A percentile compares a stretch with the other conserved stretches of the same genome.
Evolutionary conservation across 2,888 invertebrate genomes (phyloP).

Genomic region (Spodoptera exigua): DNA sequence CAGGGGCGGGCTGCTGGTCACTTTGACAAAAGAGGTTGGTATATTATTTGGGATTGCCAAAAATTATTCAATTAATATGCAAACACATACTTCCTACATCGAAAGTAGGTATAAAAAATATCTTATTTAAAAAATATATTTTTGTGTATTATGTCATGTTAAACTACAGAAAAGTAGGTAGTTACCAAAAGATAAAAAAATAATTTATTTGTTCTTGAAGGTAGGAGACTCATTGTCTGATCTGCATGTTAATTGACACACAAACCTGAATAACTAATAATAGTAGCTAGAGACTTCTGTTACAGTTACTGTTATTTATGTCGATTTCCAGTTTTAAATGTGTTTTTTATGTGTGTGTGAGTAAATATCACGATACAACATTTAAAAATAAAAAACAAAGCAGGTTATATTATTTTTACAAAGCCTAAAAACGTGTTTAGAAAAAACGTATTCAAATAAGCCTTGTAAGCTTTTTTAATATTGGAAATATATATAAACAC

Average conservation of each 20-base stretch:
- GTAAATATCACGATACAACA: not conserved
- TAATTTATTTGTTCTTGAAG: conserved; percentile 21
- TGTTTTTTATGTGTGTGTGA: not conserved
- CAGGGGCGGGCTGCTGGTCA: too few relatives aligned
- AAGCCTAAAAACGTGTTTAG: not conserved
- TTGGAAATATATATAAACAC: not conserved
- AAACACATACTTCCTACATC: not conserved
- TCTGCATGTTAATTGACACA: conserved; percentile 54
- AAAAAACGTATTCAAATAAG: too few relatives aligned
- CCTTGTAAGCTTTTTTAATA: too few relatives aligned
- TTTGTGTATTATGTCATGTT: not conserved
- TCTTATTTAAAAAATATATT: too few relatives aligned
- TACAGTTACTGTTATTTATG: conserved; percentile 57
- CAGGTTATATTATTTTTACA: conserved; percentile 2
- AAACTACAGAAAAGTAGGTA: not conserved
- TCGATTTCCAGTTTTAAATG: conserved; percentile 22
- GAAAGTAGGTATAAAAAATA: too few relatives aligned
- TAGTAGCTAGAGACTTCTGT: conserved; percentile 22
- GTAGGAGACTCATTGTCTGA: conserved; percentile 35
- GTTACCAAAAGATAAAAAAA: not conserved
- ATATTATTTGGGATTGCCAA: not conserved
- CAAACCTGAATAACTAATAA: conserved; percentile 51
- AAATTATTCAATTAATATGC: not conserved
- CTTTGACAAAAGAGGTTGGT: not conserved
- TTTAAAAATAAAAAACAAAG: conserved; percentile 6